These are phyloP conservation scores for Drosophila pseudotalamancana DNA, from an alignment of 2,888 invertebrate species.

Conservation along the genomic window DNA sequence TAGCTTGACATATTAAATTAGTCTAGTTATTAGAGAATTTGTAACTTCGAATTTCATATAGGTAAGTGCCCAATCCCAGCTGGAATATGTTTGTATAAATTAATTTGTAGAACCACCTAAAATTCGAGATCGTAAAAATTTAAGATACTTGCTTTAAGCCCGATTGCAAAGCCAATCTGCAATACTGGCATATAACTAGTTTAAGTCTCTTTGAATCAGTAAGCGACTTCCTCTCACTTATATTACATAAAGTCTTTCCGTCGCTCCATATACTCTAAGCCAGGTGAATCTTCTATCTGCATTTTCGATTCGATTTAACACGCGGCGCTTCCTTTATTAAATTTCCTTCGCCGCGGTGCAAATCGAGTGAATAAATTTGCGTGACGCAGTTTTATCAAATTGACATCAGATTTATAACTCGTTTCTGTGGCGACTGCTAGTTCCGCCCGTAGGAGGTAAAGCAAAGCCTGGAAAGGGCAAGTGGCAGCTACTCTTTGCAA, in stretches of 20 bases:
- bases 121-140: too few relatives aligned
- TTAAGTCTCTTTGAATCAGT: not conserved
- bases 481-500: not conserved
- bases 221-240: too few relatives aligned
- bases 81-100: too few relatives aligned
- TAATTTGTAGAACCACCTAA: too few relatives aligned
- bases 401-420: slow-evolving; percentile 47
- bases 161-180: not conserved
- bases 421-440: slow-evolving; percentile 29
- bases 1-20: too few relatives aligned
- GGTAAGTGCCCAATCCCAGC: too few relatives aligned
- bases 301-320: slow-evolving; percentile 11
- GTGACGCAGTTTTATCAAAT: slow-evolving; percentile 54
- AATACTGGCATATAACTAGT: not conserved
- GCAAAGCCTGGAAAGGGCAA: not conserved
- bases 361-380: slow-evolving; percentile 53
- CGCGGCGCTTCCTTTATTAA: slow-evolving; percentile 37
- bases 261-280: too few relatives aligned
- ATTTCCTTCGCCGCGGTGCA: slow-evolving; percentile 31
- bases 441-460: not conserved
- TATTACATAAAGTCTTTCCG: too few relatives aligned
- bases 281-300: not conserved
- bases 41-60: too few relatives aligned
- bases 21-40: too few relatives aligned
- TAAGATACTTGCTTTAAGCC: too few relatives aligned